phyloP scores from a whole-genome alignment of 35 echinoderm and acorn worm genomes.

The Heliocidaris tuberculata region DNA sequence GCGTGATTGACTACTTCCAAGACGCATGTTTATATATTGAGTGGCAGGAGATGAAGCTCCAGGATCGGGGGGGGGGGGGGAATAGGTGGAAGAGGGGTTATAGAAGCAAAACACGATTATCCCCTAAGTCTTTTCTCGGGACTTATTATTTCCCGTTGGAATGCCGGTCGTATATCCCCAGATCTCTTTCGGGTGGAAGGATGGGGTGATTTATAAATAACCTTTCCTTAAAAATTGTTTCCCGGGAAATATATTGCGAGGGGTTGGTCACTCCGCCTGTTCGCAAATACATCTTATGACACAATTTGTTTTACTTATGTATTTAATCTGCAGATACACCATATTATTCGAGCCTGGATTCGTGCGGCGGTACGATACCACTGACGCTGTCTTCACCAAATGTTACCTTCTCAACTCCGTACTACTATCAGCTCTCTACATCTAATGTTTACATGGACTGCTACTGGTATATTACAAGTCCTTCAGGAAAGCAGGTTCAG shows the following conservation, averaged over 20 bases:
- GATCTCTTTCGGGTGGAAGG: no score
- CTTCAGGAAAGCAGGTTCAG: constrained; percentile 10
- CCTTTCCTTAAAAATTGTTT: no score
- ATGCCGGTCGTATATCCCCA: no score
- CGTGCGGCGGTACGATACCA: background rate
- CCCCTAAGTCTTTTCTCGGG: no score
- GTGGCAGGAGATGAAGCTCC: background rate
- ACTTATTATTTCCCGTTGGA: no score
- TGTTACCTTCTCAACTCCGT: background rate
- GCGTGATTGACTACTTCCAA: background rate
- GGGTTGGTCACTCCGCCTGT: no score
- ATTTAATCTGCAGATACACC: background rate
- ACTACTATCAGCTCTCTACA: background rate
- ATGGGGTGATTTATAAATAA: no score
- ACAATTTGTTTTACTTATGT: no score
- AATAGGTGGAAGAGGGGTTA: no score
- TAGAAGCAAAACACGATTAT: no score
- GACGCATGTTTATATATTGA: background rate
- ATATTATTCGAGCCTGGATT: background rate
- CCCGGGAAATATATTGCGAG: no score
- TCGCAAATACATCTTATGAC: no score
- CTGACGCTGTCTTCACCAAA: constrained; percentile 1
- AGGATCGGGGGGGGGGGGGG: background rate
- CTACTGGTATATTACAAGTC: constrained; percentile 5
- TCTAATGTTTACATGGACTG: background rate